phyloP scores from a whole-genome alignment of 2,113 vertebrate species.

The Centrocercus urophasianus region DNA sequence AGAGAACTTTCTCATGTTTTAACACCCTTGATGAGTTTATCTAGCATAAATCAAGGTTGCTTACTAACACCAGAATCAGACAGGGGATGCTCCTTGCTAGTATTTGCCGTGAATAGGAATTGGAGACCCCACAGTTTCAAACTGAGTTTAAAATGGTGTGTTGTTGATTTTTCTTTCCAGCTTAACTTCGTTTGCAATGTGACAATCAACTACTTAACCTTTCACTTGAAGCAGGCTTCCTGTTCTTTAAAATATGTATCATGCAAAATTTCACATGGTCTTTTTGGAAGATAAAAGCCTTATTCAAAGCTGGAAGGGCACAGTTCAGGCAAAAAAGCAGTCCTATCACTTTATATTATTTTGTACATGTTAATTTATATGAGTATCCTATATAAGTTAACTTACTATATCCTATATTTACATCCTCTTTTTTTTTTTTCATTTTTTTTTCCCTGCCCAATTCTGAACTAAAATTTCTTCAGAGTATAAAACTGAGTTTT shows the following conservation, averaged over 20 bases:
- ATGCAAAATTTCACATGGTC: neutral
- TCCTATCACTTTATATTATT: neutral
- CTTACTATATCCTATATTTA: neutral
- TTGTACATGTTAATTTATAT: neutral
- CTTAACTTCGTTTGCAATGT: neutral
- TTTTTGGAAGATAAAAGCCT: neutral
- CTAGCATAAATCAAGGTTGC: neutral
- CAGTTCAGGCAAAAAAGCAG: neutral
- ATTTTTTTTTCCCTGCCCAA: no score
- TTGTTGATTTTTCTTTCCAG: neutral
- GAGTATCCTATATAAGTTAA: neutral
- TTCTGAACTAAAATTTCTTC: neutral
- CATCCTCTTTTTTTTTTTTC: no score
- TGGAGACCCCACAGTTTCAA: neutral
- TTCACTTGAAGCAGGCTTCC: neutral
- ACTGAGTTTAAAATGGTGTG: neutral
- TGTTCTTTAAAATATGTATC: accelerated
- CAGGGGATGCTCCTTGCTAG: neutral
- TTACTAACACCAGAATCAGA: neutral
- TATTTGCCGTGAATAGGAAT: neutral
- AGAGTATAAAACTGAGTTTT: neutral
- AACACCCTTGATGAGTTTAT: neutral
- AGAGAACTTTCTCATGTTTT: neutral
- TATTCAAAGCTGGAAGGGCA: neutral
- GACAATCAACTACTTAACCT: neutral